Conservation (phyloP, 2,797 vertebrate species). For the Pelobates cultripes region DNA sequence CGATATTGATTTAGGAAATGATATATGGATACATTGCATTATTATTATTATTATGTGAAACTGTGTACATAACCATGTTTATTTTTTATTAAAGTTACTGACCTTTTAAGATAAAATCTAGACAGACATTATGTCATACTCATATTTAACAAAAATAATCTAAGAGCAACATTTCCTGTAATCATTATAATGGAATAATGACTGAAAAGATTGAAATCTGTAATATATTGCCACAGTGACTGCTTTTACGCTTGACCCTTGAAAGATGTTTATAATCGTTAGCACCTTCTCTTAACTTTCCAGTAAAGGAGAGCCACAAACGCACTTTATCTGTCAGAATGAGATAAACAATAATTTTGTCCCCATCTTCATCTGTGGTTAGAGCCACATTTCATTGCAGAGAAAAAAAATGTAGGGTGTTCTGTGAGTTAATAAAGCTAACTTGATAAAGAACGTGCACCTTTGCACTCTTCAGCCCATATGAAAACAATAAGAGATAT, state of each 20-base stretch:
- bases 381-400: not conserved
- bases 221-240: not conserved
- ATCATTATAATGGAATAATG: not conserved
- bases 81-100: too few species aligned
- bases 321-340: constrained; percentile 17
- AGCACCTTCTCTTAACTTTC: not conserved
- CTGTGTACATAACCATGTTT: too few species aligned
- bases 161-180: constrained; percentile 17
- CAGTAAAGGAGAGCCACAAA: not conserved
- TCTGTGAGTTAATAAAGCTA: not conserved
- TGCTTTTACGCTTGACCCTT: not conserved
- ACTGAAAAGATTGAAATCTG: too few species aligned
- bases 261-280: not conserved
- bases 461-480: not conserved
- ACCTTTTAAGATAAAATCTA: too few species aligned
- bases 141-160: not conserved
- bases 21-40: too few species aligned
- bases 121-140: too few species aligned
- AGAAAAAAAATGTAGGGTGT: not conserved
- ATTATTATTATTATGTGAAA: too few species aligned
- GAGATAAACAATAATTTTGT: not conserved
- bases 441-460: not conserved
- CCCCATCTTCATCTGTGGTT: not conserved
- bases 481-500: too few species aligned
- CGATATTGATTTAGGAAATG: too few species aligned